Conservation (phyloP, 2,113 vertebrate genomes). For the Pimephales promelas region DNA sequence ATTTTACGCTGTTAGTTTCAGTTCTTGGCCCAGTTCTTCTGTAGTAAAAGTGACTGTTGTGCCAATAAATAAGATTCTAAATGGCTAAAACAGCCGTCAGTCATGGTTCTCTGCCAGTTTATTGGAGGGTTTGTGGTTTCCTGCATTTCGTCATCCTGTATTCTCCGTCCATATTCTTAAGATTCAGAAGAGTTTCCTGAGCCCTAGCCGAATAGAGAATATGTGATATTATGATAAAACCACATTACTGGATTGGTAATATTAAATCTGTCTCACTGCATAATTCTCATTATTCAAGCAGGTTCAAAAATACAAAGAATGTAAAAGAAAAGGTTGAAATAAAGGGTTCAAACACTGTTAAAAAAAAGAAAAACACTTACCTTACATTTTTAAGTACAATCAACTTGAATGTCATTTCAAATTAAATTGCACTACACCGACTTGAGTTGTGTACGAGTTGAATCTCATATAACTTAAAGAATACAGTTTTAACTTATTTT, state of each 20-base stretch:
- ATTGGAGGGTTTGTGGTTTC: constrained; percentile 70
- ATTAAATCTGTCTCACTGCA: constrained; percentile 50
- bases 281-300: constrained; percentile 42
- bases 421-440: too few species aligned
- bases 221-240: constrained; percentile 52
- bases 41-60: constrained; percentile 56
- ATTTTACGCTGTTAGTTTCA: constrained; percentile 51
- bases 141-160: constrained; percentile 68
- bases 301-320: constrained; percentile 34
- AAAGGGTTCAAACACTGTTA: background rate
- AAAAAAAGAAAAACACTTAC: too few species aligned
- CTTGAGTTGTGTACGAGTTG: too few species aligned
- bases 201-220: constrained; percentile 57
- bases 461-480: too few species aligned
- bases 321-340: background rate
- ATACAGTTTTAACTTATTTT: too few species aligned
- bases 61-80: constrained; percentile 60
- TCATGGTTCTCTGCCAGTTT: constrained; percentile 68
- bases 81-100: constrained; percentile 72
- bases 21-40: constrained; percentile 53
- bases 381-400: too few species aligned
- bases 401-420: too few species aligned
- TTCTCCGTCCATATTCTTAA: constrained; percentile 64
- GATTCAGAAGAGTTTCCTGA: constrained; percentile 68
- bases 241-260: constrained; percentile 51